Percentiles rank a stretch among this genome's conserved stretches.
These are phyloP conservation scores for Scaptomyza caliginosa DNA, from an alignment of 2,888 invertebrate genomes.

Conservation along the genomic window DNA sequence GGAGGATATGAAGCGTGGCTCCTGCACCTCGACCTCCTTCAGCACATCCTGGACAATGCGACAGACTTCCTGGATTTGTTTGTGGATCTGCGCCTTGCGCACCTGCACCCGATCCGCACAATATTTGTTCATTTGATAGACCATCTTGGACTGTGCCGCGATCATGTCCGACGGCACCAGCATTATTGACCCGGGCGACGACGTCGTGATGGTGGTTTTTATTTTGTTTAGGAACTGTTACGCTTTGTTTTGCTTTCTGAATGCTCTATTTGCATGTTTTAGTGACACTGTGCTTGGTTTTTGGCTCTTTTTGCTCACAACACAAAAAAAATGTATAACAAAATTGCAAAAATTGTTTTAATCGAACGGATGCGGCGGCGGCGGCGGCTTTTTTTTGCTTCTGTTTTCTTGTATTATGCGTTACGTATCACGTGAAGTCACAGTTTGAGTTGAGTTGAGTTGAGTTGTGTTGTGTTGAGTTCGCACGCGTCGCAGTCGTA, in stretches of 20 bases:
- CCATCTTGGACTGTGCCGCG: slow-evolving; percentile 96
- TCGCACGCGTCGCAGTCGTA: slow-evolving; percentile 37
- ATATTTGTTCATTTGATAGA: slow-evolving; percentile 98
- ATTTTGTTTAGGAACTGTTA: neutral
- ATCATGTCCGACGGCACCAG: slow-evolving; percentile 97
- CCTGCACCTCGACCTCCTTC: slow-evolving; percentile 97
- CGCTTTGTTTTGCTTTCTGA: neutral
- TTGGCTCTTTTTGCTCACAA: slow-evolving; percentile 7
- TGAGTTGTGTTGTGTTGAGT: slow-evolving; percentile 9
- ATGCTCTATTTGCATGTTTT: slow-evolving; percentile 12
- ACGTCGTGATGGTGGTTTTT: slow-evolving; percentile 41
- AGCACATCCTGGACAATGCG: slow-evolving; percentile 97
- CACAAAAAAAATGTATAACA: slow-evolving; percentile 40
- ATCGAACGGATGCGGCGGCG: slow-evolving; percentile 15
- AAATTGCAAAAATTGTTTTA: slow-evolving; percentile 36
- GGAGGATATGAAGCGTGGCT: slow-evolving; percentile 96
- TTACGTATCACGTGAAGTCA: slow-evolving; percentile 41
- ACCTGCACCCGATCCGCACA: slow-evolving; percentile 95
- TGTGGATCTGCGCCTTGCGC: slow-evolving; percentile 93
- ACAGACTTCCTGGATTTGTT: slow-evolving; percentile 95
- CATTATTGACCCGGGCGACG: slow-evolving; percentile 86
- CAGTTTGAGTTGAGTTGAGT: slow-evolving; percentile 18
- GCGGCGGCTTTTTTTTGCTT: slow-evolving; percentile 19
- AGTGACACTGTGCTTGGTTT: slow-evolving; percentile 19
- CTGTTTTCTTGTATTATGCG: neutral